Base-by-base conservation (phyloP, 2,888 invertebrate species). In the Sesamia inferens region DNA sequence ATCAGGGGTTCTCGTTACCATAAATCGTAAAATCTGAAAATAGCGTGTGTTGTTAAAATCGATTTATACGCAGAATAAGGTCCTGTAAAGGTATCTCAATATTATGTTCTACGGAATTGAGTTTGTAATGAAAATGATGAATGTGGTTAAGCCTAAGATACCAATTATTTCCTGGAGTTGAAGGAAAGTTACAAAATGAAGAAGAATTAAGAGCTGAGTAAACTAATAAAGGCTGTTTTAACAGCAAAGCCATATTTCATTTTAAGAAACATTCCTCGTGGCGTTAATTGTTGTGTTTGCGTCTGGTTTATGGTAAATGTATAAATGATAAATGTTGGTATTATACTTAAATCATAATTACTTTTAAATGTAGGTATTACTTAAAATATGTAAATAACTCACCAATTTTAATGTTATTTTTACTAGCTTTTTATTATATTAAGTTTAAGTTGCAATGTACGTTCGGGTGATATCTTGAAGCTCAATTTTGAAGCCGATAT, bases 11-110 rank as follows among this genome's bases (percentile, higher is more conserved):
- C 70, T 78, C 63, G 63, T 75, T 79, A 79, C 42, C 69, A 67
- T 78, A 78, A 76, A 76, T 65, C 71, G 71, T 79, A 76, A 76
- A 76, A 72, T 64, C 55, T n/a, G 61, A 58, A 55, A 6, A 16
- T 10, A 47, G 31, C 57, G 7, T 24, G 47, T 59, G 77, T 77
- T 69, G 73, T 73, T 73, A 77, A 80, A 80, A 72, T 69, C 75
- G 79, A 70, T 78, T 78, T 66, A 31, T 31, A 31, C 31, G 31
- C 31, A 62, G 22, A 74, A 69, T 74, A 70, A 55, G 42, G 54
- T 42, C 10, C 11, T 44, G 44, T 5, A 68, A 67, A 68, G n/a
- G 48, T 67, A 44, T 22, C 24, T 31, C 16, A 13, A 22, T 55
- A 31, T 54, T 58, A 51, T 68, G 57, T 2, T 44, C 44, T 13